phyloP scores from a whole-genome alignment of 2,113 vertebrate species.

The Cavia aperea region DNA sequence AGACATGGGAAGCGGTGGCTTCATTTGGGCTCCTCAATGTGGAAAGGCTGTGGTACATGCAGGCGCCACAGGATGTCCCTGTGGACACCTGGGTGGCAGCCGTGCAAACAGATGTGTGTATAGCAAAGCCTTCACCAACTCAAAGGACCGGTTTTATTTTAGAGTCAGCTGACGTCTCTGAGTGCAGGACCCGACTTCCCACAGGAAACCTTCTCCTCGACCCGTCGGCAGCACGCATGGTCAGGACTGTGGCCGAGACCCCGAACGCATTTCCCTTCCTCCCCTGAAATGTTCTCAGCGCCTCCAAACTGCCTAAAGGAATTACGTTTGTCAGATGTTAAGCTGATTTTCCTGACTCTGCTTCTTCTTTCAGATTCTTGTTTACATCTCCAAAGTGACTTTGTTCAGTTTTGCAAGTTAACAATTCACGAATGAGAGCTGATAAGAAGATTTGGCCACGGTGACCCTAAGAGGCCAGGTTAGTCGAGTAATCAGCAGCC shows the following conservation, averaged over 20 bases:
- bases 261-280: neutral
- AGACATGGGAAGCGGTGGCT: neutral
- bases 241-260: neutral
- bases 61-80: neutral
- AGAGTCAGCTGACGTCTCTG: neutral
- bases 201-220: neutral
- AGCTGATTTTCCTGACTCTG: neutral
- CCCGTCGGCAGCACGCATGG: neutral
- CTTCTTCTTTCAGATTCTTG: conserved; percentile 22
- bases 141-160: neutral
- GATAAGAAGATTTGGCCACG: neutral
- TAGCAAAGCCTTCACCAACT: neutral
- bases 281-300: neutral
- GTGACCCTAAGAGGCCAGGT: neutral
- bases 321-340: neutral
- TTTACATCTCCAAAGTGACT: conserved; percentile 4
- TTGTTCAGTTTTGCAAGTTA: neutral
- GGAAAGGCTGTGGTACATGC: neutral
- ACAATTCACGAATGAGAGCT: neutral
- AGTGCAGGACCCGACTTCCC: neutral
- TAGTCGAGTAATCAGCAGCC: conserved; percentile 12
- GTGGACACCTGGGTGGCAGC: neutral
- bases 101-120: neutral
- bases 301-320: neutral
- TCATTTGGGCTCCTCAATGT: neutral